Evolutionary conservation across 2,888 invertebrate species (phyloP).

Genomic region (Eucera pruinosa): DNA sequence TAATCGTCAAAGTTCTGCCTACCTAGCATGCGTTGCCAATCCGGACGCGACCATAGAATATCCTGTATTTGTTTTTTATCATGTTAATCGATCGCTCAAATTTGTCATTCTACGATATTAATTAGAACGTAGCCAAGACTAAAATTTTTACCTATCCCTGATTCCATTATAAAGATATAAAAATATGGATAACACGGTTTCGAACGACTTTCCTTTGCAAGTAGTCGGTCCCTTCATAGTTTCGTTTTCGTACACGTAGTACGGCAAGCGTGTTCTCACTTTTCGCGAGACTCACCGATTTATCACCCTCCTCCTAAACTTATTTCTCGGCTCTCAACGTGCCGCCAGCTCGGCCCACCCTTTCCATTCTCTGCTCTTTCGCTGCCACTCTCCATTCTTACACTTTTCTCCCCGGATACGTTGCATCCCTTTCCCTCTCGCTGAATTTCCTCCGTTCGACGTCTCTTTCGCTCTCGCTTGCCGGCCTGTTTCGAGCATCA

Average conservation of each 20-base stretch:
- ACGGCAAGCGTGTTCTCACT: conserved; percentile 55
- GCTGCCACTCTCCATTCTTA: conserved; percentile 30
- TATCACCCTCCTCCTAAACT: conserved; percentile 68
- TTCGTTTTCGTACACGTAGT: conserved; percentile 44
- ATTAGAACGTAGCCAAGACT: too few species aligned
- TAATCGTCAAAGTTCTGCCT: too few species aligned
- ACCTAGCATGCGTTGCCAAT: too few species aligned
- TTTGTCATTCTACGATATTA: too few species aligned
- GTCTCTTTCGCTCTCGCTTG: not conserved
- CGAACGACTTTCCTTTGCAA: too few species aligned
- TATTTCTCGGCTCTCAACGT: conserved; percentile 68
- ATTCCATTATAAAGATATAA: too few species aligned
- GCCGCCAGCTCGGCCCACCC: conserved; percentile 36
- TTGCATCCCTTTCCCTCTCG: conserved; percentile 10
- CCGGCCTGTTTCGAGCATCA: conserved; percentile 40
- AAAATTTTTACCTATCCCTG: too few species aligned
- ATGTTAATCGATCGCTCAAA: too few species aligned
- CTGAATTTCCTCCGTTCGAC: not conserved
- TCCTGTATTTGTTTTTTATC: too few species aligned
- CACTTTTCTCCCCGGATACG: not conserved
- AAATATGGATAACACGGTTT: too few species aligned
- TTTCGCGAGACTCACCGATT: conserved; percentile 69
- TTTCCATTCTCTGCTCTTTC: conserved; percentile 29
- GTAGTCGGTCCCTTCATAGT: not conserved
- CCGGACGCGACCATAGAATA: too few species aligned